phyloP scores from a whole-genome alignment of 2,113 vertebrate species.

The Hyla sarda region DNA sequence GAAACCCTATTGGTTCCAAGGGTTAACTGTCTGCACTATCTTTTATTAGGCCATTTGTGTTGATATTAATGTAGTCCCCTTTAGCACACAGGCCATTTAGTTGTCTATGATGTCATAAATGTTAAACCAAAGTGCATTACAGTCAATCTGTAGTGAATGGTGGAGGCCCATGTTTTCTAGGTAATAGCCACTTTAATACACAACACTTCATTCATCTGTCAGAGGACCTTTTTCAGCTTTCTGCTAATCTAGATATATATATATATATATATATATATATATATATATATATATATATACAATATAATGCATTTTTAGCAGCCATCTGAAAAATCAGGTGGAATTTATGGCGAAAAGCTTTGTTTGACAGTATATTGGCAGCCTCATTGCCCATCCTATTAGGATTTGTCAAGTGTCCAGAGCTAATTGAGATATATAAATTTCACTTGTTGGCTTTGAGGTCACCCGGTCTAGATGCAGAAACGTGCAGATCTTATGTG shows the following conservation, averaged over 20 bases:
- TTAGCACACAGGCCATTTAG: neutral
- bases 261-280: neutral
- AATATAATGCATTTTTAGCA: neutral
- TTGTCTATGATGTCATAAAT: neutral
- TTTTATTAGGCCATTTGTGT: neutral
- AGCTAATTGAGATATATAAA: slow-evolving; percentile 32
- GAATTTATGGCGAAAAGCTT: neutral
- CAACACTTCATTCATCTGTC: neutral
- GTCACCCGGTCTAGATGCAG: slow-evolving; percentile 25
- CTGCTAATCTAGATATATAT: neutral
- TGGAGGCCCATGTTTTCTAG: neutral
- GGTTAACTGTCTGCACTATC: neutral
- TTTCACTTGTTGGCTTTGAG: neutral
- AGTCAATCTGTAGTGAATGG: neutral
- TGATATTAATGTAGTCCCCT: neutral
- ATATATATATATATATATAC: too few species aligned
- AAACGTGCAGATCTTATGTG: slow-evolving; percentile 20
- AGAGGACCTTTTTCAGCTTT: neutral
- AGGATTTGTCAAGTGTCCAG: slow-evolving; percentile 18
- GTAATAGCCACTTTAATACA: neutral
- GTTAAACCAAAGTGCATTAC: neutral
- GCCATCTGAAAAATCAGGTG: neutral
- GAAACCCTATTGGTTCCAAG: neutral
- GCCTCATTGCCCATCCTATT: neutral
- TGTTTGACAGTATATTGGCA: slow-evolving; percentile 21